Base-by-base conservation (phyloP, 2,888 invertebrate genomes). In the Seira ritae region DNA sequence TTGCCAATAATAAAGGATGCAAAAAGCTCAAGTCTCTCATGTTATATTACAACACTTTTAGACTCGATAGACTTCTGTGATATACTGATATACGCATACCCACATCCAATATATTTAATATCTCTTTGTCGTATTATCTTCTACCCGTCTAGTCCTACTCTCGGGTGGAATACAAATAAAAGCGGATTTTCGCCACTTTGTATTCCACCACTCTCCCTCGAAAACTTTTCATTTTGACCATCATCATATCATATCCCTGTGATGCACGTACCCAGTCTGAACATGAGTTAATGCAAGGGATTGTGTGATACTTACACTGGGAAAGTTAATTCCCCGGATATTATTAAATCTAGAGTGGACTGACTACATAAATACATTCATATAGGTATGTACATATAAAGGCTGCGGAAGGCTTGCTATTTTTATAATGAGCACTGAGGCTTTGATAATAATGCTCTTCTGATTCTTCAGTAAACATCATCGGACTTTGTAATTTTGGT, bases 221-320 rank as follows among this genome's bases (percentile, higher is more conserved):
- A 10, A 62, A 62, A 8, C 62, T 62, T 62, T 62, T 62, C 62
- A 62, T 62, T 62, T 62, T 62, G 62, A 62, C 62, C 62, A 62
- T 12, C 31, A 31, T 31, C 31, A 31, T 31, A 31, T 31, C 31
- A 31, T 31, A 31, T 2, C 8, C 31, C n/a, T n/a, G n/a, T 31
- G 31, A 31, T 55, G 55, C 55, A 55, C 17, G 55, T 55, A 55
- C 31, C 31, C 2, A 31, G 31, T 31, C 2, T 31, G 31, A 31
- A 31, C 31, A 55, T 55, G 55, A 55, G 55, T n/a, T 8, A 55
- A 55, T 55, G 55, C 55, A 55, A 55, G 55, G 55, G 55, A 55
- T 55, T 55, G 55, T 31, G 31, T 55, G 55, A 55, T 55, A 55
- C n/a, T n/a, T n/a, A n/a, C 62, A 50, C 20, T 62, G 31, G 15